Evolutionary conservation across 53 echinoderm and acorn worm species (phyloP).

Genomic region (Antedon mediterranea): DNA sequence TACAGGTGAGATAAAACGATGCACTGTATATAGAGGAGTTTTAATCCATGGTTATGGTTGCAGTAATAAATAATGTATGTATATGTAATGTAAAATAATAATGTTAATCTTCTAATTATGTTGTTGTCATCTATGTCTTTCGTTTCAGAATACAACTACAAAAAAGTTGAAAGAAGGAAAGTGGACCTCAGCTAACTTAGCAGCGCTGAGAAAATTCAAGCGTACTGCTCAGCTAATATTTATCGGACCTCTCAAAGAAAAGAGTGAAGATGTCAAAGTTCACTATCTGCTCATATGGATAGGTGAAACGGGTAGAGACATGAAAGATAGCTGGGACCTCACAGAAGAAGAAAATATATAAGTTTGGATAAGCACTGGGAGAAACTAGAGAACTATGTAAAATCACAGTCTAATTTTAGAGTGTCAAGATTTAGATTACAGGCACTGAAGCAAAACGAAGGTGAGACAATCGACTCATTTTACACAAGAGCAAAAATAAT

Average conservation of each 20-base stretch:
- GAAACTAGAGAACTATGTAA: not conserved
- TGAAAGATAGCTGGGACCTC: not conserved
- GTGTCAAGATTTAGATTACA: not conserved
- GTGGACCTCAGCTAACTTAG: not conserved
- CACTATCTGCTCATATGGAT: not conserved
- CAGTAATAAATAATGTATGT: too few species aligned
- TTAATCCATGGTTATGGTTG: too few species aligned
- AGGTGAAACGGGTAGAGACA: not conserved
- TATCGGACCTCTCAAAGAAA: not conserved
- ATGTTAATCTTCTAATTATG: too few species aligned
- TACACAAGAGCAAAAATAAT: not conserved
- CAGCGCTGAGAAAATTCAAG: not conserved
- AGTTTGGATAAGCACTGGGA: not conserved
- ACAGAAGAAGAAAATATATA: not conserved
- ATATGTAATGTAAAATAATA: too few species aligned
- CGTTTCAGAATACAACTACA: too few species aligned
- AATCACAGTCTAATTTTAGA: not conserved
- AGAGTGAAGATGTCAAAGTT: not conserved
- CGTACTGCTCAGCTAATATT: not conserved
- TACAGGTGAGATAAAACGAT: too few species aligned
- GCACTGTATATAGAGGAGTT: too few species aligned
- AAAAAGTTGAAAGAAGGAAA: too few species aligned
- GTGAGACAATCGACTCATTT: not conserved
- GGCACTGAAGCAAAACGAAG: not conserved
- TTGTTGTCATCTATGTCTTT: too few species aligned